Evolutionary conservation across 1,140 invertebrate genomes (phyloP).

Genomic region (Hylaeus volcanicus): DNA sequence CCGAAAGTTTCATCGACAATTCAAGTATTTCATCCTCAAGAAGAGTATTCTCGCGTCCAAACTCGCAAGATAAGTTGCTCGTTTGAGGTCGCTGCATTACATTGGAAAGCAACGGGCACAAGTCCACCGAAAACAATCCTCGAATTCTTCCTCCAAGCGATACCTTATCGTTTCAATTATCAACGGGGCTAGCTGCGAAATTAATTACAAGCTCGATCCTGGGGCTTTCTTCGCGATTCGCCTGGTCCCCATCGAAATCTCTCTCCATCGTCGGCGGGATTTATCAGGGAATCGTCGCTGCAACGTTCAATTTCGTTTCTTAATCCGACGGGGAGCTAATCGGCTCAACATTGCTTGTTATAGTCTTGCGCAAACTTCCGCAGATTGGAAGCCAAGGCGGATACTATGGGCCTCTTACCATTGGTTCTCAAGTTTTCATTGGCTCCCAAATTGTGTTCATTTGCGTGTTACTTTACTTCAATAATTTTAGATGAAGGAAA

Average conservation of each 20-base stretch:
- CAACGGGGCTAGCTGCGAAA: slow-evolving; percentile 26
- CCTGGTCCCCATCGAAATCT: background rate
- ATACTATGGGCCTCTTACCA: background rate
- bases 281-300: slow-evolving; percentile 41
- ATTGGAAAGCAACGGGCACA: background rate
- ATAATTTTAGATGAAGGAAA: too few species aligned
- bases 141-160: slow-evolving; percentile 1
- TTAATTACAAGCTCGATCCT: slow-evolving; percentile 32
- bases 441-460: too few species aligned
- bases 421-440: too few species aligned
- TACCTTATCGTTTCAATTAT: slow-evolving; percentile 49
- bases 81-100: background rate
- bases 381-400: background rate
- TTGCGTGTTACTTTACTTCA: too few species aligned
- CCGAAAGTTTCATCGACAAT: background rate
- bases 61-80: background rate
- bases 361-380: slow-evolving; percentile 63
- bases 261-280: background rate
- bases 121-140: slow-evolving; percentile 7
- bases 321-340: slow-evolving; percentile 70
- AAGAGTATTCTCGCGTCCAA: background rate
- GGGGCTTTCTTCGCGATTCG: background rate
- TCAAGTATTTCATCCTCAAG: fast-evolving
- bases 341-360: slow-evolving; percentile 61
- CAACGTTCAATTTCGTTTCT: slow-evolving; percentile 70